Base-by-base conservation (phyloP, 2,797 vertebrate genomes). In the Halcyon chelicuti region DNA sequence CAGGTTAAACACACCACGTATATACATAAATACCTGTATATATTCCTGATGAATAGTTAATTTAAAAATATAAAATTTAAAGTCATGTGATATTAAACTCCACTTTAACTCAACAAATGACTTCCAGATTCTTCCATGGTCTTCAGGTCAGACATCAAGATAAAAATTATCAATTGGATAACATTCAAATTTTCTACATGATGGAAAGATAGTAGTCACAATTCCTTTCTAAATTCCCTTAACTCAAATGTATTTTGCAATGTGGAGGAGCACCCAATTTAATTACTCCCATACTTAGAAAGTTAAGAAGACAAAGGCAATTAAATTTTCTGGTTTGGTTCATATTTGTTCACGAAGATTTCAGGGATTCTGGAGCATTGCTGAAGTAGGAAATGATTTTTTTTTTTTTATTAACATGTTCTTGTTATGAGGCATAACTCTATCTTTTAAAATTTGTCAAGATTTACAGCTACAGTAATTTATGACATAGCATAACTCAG, bases 391-490 rank as follows among this genome's bases (percentile, higher is more conserved):
- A 54, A 87, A 83, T 37, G 8, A 25, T 12, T 4, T 0, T 51
- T 8, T 73, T 74, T 80, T 54, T 78, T 78, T 49, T 55, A 29
- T 5, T 31, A 51, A 7, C 14, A 20, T 47, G 6, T 17, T 81
- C 31, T 55, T 94, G 26, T 57, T 91, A 75, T 17, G 8, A 92
- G 51, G 68, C n/a, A 57, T 23, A 83, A 22, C 20, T 72, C n/a
- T 85, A 63, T 71, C 67, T 63, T 28, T 70, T 78, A 78, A 85
- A 85, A 93, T 93, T 93, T 93, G 22, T 76, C 78, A 86, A 80
- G 29, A 79, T 86, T 89, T 92, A 71, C 74, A 88, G 14, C 55
- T 81, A 20, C 61, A 90, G 65, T 89, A 94, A 93, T 82, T 88
- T 93, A 66, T 37, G 47, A 63, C 61, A 89, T 67, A 88, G 55